Evolutionary conservation across 2,888 invertebrate genomes (phyloP), one percentile per base, ranked within the genome.

Genomic region (Archips xylosteana): DNA sequence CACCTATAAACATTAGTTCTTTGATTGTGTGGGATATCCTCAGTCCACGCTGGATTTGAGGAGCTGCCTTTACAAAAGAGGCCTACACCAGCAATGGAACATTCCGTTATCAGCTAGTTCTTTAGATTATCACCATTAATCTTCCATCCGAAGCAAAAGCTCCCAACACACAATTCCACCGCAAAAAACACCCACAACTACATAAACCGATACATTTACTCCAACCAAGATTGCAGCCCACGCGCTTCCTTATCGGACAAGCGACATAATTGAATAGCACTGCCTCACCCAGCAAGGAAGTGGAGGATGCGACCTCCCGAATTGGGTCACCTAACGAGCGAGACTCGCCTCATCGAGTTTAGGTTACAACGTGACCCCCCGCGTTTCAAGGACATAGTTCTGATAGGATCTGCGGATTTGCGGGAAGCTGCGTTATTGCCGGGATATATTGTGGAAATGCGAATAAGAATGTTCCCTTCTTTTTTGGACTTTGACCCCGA

Each of bases 211-310:
- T 57, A 57, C 32, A 42, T 39, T 39, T 36, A 62, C 62, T 65
- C 65, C 47, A 49, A 47, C 47, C n/a, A 65, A 49, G 10, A 65
- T 51, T 51, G 45, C 42, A 64, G 63, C 23, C 51, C 49, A 60
- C 49, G 61, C 68, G 63, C 64, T 75, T 80, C 77, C 71, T 75
- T 73, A 76, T 76, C 76, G 72, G 45, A 71, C 70, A 80, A 76
- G 76, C 75, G 75, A 75, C 80, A 77, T 80, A 85, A 83, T 84
- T 82, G 81, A 81, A 83, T 82, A 83, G 79, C 78, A 77, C 76
- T 79, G 63, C 23, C 66, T 57, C 51, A 13, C 49, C 45, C 34
- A n/a, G 8, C 57, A 36, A 45, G 34, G 63, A 36, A 51, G 59
- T 49, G 51, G 62, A 54, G 74, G 75, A 79, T 70, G 70, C 36